These are phyloP conservation scores for Calliphora vicina DNA, from an alignment of 1,140 invertebrate species.

Conservation along the genomic window DNA sequence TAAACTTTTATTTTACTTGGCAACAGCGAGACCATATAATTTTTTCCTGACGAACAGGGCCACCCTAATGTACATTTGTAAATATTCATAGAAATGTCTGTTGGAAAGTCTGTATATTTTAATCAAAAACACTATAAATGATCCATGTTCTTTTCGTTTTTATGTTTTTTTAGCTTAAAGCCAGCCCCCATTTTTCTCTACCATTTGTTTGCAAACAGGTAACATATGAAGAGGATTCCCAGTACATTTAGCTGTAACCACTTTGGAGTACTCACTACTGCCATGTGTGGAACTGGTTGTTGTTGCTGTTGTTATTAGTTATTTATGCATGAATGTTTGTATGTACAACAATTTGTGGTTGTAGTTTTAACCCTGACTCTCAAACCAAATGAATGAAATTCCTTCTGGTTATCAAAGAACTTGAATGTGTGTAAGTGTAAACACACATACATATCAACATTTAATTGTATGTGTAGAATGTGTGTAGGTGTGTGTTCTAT, in stretches of 20 bases:
- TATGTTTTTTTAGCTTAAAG: background rate
- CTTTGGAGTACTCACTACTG: too few relatives aligned
- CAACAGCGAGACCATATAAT: too few relatives aligned
- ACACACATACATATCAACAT: background rate
- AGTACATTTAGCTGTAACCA: too few relatives aligned
- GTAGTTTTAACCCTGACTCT: slow-evolving; percentile 15
- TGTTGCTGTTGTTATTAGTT: too few relatives aligned
- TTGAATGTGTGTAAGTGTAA: too few relatives aligned
- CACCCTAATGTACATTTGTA: too few relatives aligned
- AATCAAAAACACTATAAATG: slow-evolving; percentile 12
- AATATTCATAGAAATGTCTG: background rate
- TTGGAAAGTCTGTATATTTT: background rate
- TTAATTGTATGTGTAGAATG: background rate
- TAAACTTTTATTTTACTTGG: too few relatives aligned
- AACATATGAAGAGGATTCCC: background rate
- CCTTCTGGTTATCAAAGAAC: background rate
- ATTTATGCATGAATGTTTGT: background rate
- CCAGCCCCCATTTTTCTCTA: background rate
- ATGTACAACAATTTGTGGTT: background rate
- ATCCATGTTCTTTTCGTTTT: background rate
- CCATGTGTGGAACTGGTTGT: too few relatives aligned
- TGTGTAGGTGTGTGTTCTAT: background rate
- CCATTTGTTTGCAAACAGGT: background rate
- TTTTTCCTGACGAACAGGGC: too few relatives aligned
- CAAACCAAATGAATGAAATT: background rate